Percentiles rank a stretch among this genome's conserved stretches.
Conservation (phyloP, 1,140 invertebrate genomes). For the Phthorimaea operculella region DNA sequence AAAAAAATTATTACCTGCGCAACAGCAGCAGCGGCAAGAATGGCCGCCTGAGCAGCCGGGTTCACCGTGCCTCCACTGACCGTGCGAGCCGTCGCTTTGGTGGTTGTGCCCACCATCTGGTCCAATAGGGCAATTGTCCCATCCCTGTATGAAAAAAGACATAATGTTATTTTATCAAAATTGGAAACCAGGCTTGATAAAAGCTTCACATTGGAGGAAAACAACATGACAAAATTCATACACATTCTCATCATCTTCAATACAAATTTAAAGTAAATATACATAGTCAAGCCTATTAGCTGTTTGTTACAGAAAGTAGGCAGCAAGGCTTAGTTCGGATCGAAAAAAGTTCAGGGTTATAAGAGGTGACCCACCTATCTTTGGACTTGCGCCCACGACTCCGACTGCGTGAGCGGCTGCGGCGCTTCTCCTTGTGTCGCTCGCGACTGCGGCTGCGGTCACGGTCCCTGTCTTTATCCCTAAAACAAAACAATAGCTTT, state of each 20-base stretch:
- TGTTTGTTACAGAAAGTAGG: too few relatives aligned
- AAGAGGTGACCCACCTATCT: conserved; percentile 47
- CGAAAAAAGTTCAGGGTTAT: too few relatives aligned
- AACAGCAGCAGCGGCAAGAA: conserved; percentile 56
- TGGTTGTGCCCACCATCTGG: conserved; percentile 66
- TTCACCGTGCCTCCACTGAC: conserved; percentile 44
- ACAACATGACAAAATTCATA: too few relatives aligned
- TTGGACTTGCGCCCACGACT: conserved; percentile 66
- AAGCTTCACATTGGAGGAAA: too few relatives aligned
- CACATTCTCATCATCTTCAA: too few relatives aligned
- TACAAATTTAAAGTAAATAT: too few relatives aligned
- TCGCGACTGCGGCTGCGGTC: conserved; percentile 55
- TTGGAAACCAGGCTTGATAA: too few relatives aligned
- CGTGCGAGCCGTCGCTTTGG: conserved; percentile 51
- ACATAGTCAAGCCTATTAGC: too few relatives aligned
- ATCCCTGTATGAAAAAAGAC: conserved; percentile 35
- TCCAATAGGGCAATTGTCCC: conserved; percentile 63
- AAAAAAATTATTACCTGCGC: conserved; percentile 35
- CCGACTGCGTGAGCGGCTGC: conserved; percentile 51
- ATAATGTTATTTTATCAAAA: too few relatives aligned
- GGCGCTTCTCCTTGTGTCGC: conserved; percentile 64
- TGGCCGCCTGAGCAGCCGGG: conserved; percentile 56
- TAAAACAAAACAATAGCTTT: conserved; percentile 16
- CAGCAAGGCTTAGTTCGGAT: too few relatives aligned
- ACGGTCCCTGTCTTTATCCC: conserved; percentile 62